These are phyloP conservation scores for Microctenopoma steveboyesi DNA, from an alignment of 2,797 vertebrate species.

Conservation along the genomic window DNA sequence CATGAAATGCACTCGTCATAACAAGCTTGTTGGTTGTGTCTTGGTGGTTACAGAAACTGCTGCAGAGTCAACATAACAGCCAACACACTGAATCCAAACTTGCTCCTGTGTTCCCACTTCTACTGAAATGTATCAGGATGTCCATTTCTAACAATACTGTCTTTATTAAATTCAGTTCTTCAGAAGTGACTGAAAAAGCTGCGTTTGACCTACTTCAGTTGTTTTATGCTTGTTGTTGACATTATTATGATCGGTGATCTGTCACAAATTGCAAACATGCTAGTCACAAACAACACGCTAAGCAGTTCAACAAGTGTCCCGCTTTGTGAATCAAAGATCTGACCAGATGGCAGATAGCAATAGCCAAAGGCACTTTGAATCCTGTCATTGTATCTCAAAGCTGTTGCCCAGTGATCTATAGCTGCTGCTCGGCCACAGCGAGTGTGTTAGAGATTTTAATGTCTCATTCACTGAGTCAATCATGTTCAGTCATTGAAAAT, in stretches of 20 bases:
- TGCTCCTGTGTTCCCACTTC: slow-evolving; percentile 11
- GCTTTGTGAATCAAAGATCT: slow-evolving; percentile 80
- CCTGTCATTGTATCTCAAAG: slow-evolving; percentile 76
- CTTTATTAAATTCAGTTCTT: slow-evolving; percentile 24
- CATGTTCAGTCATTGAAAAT: slow-evolving; percentile 79
- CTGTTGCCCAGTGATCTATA: slow-evolving; percentile 74
- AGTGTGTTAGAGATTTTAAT: slow-evolving; percentile 70
- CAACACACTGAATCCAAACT: slow-evolving; percentile 26
- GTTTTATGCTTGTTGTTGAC: slow-evolving; percentile 62
- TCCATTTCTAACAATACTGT: slow-evolving; percentile 12
- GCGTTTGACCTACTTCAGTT: slow-evolving; percentile 9
- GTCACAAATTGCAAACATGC: slow-evolving; percentile 59
- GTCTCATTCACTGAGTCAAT: slow-evolving; percentile 78
- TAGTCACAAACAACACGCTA: slow-evolving; percentile 64
- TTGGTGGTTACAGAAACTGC: slow-evolving; percentile 9
- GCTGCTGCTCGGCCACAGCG: slow-evolving; percentile 61
- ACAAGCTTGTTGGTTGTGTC: slow-evolving; percentile 14
- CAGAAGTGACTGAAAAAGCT: neutral
- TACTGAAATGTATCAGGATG: slow-evolving; percentile 13
- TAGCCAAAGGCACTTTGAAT: slow-evolving; percentile 74
- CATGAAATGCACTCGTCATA: slow-evolving; percentile 13
- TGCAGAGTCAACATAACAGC: slow-evolving; percentile 23
- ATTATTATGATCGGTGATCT: slow-evolving; percentile 68
- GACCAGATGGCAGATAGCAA: slow-evolving; percentile 80
- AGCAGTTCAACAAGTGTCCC: slow-evolving; percentile 67